phyloP scores from a whole-genome alignment of 2,888 invertebrate species.

The Limenitis camilla region DNA sequence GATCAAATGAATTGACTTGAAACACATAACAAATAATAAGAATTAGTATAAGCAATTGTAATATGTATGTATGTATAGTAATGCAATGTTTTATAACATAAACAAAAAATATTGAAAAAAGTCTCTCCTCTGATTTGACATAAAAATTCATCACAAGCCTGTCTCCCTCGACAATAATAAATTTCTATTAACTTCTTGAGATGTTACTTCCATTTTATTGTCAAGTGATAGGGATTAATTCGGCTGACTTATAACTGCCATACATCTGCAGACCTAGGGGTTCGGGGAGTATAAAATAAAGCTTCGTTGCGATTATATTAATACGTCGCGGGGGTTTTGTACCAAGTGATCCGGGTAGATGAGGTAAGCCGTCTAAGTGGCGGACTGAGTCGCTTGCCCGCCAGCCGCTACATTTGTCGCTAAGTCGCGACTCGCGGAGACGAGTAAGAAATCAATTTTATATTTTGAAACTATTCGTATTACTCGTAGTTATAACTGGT shows the following conservation, averaged over 20 bases:
- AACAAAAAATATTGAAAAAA: slow-evolving; percentile 6
- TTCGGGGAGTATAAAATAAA: slow-evolving; percentile 65
- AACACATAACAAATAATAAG: neutral
- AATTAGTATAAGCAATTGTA: neutral
- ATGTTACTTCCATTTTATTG: slow-evolving; percentile 69
- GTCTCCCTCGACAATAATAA: slow-evolving; percentile 54
- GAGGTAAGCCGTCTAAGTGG: slow-evolving; percentile 59
- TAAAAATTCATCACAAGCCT: slow-evolving; percentile 45
- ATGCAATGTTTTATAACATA: neutral
- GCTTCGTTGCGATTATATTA: slow-evolving; percentile 70
- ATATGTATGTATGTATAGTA: neutral
- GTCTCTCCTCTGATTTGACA: slow-evolving; percentile 22
- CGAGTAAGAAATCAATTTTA: slow-evolving; percentile 2
- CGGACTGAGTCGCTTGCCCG: slow-evolving; percentile 25
- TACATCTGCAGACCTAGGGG: slow-evolving; percentile 64
- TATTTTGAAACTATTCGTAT: neutral
- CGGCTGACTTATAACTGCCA: slow-evolving; percentile 72
- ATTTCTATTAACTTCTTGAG: slow-evolving; percentile 69
- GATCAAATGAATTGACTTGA: neutral
- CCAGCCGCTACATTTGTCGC: slow-evolving; percentile 25
- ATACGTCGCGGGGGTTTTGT: slow-evolving; percentile 52
- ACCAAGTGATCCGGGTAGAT: slow-evolving; percentile 57
- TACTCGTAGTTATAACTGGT: neutral
- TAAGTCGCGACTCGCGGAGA: slow-evolving; percentile 8
- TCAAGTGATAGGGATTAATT: slow-evolving; percentile 73